Conservation (phyloP, 1,140 invertebrate genomes). For the Bombus pyrosoma region DNA sequence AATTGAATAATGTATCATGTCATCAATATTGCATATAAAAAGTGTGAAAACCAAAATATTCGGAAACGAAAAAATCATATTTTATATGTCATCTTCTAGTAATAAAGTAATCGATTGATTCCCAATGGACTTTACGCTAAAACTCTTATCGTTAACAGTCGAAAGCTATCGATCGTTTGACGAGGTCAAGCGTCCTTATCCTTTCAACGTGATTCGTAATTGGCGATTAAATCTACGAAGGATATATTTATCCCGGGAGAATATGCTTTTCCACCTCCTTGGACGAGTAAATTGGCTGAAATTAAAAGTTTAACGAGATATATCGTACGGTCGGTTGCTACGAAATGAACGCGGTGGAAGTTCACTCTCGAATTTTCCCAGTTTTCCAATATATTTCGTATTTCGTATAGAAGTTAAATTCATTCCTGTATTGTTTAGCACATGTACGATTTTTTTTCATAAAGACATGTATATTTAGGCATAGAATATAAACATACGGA, state of each 20-base stretch:
- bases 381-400: neutral
- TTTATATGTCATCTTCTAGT: too few relatives aligned
- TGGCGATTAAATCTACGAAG: constrained; percentile 64
- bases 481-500: too few relatives aligned
- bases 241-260: constrained; percentile 43
- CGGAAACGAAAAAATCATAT: too few relatives aligned
- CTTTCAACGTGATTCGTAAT: constrained; percentile 55
- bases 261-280: constrained; percentile 38
- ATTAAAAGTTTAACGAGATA: constrained; percentile 49
- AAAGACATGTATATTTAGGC: too few relatives aligned
- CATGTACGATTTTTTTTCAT: neutral
- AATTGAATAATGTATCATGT: too few relatives aligned
- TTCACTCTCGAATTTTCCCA: neutral
- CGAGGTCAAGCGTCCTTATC: constrained; percentile 49
- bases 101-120: constrained; percentile 64
- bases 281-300: constrained; percentile 53
- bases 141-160: constrained; percentile 43
- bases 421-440: neutral
- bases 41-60: too few relatives aligned
- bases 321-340: neutral
- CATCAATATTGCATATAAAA: too few relatives aligned
- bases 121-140: constrained; percentile 57
- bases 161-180: constrained; percentile 53
- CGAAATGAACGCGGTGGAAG: neutral
- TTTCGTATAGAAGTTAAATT: neutral